Conservation (phyloP, 1,140 invertebrate species). For the Laupala kohalensis region DNA sequence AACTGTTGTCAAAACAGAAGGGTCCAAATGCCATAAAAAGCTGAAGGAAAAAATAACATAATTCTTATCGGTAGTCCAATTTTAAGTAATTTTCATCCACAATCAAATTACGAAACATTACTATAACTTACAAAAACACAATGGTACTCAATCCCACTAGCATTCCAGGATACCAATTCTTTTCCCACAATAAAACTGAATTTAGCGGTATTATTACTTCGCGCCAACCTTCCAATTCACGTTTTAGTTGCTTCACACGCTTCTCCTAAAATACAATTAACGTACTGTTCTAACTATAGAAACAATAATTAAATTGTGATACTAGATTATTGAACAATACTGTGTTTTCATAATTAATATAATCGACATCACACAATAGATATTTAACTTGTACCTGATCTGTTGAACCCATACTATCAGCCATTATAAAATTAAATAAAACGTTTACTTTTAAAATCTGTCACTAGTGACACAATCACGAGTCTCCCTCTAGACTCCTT, state of each 20-base stretch:
- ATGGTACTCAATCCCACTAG: conserved; percentile 49
- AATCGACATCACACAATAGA: no score
- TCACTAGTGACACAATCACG: not conserved
- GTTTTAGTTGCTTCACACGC: conserved; percentile 55
- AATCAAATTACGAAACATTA: not conserved
- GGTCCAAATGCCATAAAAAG: conserved; percentile 64
- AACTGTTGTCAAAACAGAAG: conserved; percentile 62
- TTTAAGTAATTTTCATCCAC: no score
- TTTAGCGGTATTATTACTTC: conserved; percentile 58
- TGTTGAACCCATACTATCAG: not conserved
- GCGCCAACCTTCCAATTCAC: conserved; percentile 66
- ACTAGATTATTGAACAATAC: no score
- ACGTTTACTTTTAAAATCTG: not conserved
- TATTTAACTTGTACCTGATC: no score
- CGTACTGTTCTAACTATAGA: not conserved
- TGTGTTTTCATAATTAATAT: no score
- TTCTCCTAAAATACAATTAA: conserved; percentile 37
- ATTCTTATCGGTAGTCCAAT: conserved; percentile 1
- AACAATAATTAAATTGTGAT: no score
- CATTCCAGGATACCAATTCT: conserved; percentile 62
- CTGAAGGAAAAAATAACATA: conserved; percentile 25
- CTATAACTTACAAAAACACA: conserved; percentile 43
- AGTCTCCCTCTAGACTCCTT: not conserved
- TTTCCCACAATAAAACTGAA: conserved; percentile 69
- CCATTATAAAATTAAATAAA: no score